These are phyloP conservation scores for Intellagama lesueurii DNA, from an alignment of 2,797 vertebrate species.

Conservation along the genomic window DNA sequence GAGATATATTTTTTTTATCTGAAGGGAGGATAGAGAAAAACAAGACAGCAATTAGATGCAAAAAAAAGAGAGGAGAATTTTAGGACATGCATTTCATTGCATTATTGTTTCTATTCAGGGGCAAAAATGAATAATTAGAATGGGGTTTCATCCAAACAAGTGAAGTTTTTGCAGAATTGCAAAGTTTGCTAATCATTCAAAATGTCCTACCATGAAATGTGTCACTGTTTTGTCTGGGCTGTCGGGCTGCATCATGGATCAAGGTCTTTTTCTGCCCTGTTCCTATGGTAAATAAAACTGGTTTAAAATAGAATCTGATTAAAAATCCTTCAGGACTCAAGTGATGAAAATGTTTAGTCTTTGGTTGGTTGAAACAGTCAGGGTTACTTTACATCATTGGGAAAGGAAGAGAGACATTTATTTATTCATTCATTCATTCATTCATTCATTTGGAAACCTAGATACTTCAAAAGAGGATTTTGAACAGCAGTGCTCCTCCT, in stretches of 20 bases:
- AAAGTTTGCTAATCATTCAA: background rate
- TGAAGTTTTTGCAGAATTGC: constrained; percentile 6
- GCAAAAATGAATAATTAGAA: constrained; percentile 68
- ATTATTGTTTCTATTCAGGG: constrained; percentile 56
- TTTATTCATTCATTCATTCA: too few relatives aligned
- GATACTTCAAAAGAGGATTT: too few relatives aligned
- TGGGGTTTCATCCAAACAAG: constrained; percentile 58
- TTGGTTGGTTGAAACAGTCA: background rate
- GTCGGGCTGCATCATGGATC: background rate
- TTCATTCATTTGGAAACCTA: background rate
- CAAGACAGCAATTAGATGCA: constrained; percentile 63
- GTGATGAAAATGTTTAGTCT: background rate
- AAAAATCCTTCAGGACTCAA: too few relatives aligned
- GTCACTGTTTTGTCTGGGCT: background rate
- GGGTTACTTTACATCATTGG: too few relatives aligned
- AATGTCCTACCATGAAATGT: background rate
- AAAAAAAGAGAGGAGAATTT: constrained; percentile 57
- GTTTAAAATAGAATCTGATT: constrained; percentile 2
- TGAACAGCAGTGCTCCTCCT: too few relatives aligned
- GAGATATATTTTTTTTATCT: constrained; percentile 50
- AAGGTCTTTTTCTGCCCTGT: background rate
- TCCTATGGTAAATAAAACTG: background rate
- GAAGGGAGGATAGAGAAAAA: constrained; percentile 64
- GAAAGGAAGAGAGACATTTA: background rate
- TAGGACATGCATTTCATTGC: constrained; percentile 50